A percentile compares a stretch with the other conserved stretches of the same genome.
Conservation (phyloP, 1,140 invertebrate species). For the Diachasma alloeum region DNA sequence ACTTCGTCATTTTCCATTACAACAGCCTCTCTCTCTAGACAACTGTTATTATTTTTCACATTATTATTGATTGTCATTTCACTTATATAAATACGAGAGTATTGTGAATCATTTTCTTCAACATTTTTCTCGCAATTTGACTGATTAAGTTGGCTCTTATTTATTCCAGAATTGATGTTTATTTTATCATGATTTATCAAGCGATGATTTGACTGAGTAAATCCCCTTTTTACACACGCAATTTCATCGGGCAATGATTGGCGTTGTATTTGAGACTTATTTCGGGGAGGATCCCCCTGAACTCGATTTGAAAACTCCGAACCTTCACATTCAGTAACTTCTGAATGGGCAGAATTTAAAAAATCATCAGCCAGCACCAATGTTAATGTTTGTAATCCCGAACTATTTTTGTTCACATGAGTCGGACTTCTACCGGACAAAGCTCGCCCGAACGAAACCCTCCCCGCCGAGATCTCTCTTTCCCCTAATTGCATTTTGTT, state of each 20-base stretch:
- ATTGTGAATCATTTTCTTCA: too few relatives aligned
- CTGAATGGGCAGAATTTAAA: background rate
- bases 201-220: background rate
- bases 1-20: too few relatives aligned
- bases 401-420: background rate
- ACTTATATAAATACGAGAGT: too few relatives aligned
- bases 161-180: too few relatives aligned
- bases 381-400: background rate
- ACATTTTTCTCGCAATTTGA: too few relatives aligned
- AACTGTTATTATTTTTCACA: too few relatives aligned
- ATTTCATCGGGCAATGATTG: background rate
- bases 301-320: background rate
- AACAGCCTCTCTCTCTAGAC: too few relatives aligned
- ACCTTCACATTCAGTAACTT: background rate
- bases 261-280: background rate
- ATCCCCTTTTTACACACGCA: background rate
- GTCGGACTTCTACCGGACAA: background rate
- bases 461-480: background rate
- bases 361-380: background rate
- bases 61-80: too few relatives aligned
- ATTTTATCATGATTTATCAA: too few relatives aligned
- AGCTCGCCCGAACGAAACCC: constrained; percentile 12
- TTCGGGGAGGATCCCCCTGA: background rate
- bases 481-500: constrained; percentile 3
- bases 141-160: too few relatives aligned